phyloP scores from a whole-genome alignment of 2,888 invertebrate species.

The Macaria liturata region DNA sequence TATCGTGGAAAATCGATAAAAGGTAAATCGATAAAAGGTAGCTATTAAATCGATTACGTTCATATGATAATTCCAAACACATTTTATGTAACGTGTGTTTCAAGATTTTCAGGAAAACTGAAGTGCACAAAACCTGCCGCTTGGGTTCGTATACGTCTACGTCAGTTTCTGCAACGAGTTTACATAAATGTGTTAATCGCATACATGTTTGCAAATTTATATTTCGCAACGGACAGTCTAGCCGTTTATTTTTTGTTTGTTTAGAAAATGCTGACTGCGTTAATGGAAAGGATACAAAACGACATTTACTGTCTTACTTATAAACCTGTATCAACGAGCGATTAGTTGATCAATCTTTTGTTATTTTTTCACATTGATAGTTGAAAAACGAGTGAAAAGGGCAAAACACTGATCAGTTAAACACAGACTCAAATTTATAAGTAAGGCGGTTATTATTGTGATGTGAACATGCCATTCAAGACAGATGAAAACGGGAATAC shows the following conservation, averaged over 20 bases:
- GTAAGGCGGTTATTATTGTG: neutral
- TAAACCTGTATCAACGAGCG: too few species aligned
- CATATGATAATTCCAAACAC: slow-evolving; percentile 2
- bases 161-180: slow-evolving; percentile 24
- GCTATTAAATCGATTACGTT: slow-evolving; percentile 8
- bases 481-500: slow-evolving; percentile 44
- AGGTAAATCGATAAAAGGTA: slow-evolving; percentile 4
- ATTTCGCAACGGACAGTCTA: neutral
- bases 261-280: slow-evolving; percentile 11
- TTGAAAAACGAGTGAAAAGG: too few species aligned
- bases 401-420: too few species aligned
- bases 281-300: slow-evolving; percentile 28
- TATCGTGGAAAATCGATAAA: slow-evolving; percentile 4
- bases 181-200: slow-evolving; percentile 25
- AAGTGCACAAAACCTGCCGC: slow-evolving; percentile 22
- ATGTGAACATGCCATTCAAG: slow-evolving; percentile 40
- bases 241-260: neutral
- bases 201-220: slow-evolving; percentile 10
- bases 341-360: too few species aligned
- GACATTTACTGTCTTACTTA: slow-evolving; percentile 4
- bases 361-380: too few species aligned
- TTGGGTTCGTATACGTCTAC: slow-evolving; percentile 36
- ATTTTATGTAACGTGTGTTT: slow-evolving; percentile 15
- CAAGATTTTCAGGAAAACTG: slow-evolving; percentile 17
- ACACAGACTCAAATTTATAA: too few species aligned